phyloP scores from a whole-genome alignment of 35 echinoderm and acorn worm genomes.

The Diadema setosum region DNA sequence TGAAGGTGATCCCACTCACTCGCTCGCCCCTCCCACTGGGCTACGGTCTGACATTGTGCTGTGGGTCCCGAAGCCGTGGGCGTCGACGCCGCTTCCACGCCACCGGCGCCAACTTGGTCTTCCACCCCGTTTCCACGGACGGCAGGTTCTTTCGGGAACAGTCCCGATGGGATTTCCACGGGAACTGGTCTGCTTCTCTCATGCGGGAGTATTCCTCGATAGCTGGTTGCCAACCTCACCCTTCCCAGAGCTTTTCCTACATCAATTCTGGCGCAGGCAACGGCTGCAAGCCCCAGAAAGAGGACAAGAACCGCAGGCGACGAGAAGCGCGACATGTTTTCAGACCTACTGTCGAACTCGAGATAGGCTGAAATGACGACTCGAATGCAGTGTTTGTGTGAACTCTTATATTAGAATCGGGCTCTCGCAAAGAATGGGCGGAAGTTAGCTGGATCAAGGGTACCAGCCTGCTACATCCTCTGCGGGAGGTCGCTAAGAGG shows the following conservation, averaged over 20 bases:
- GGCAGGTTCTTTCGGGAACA: background rate
- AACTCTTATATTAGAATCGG: no score
- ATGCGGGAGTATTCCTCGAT: background rate
- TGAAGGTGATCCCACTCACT: slow-evolving; percentile 84
- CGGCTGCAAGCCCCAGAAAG: background rate
- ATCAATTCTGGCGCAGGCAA: background rate
- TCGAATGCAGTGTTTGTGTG: no score
- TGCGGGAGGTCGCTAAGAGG: no score
- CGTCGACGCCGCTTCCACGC: background rate
- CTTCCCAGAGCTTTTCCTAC: background rate
- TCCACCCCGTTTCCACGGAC: background rate
- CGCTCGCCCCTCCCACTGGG: slow-evolving; percentile 82
- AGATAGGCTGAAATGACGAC: no score
- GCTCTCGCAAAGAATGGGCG: no score
- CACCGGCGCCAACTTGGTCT: background rate
- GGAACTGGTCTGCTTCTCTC: background rate
- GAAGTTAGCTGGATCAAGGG: no score
- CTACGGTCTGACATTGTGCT: slow-evolving; percentile 35
- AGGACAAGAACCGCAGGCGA: background rate
- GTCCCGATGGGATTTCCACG: background rate
- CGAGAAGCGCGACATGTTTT: no score
- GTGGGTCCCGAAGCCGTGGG: background rate
- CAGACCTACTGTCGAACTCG: no score
- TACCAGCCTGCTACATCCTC: no score
- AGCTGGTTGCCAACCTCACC: background rate